Evolutionary conservation across 2,888 invertebrate genomes (phyloP).

Genomic region (Leucophora obtusa): DNA sequence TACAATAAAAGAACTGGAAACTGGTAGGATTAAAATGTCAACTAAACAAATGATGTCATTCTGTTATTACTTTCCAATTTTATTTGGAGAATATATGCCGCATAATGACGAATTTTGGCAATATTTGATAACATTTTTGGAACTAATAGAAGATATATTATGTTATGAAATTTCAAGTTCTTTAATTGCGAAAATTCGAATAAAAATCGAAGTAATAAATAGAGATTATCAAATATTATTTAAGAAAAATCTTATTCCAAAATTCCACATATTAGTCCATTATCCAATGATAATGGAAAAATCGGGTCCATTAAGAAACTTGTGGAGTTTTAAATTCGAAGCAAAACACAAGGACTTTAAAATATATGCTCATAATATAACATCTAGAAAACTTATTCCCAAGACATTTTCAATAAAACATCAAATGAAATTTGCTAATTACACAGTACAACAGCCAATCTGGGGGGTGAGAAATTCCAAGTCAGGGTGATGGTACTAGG

Average conservation of each 20-base stretch:
- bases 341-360: constrained; percentile 16
- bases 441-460: no score
- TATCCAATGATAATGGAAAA: constrained; percentile 14
- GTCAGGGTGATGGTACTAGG: not conserved
- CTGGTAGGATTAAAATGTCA: constrained; percentile 6
- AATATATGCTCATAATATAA: constrained; percentile 20
- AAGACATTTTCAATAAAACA: constrained; percentile 23
- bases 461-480: no score
- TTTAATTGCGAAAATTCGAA: constrained; percentile 5
- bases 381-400: constrained; percentile 6
- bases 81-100: no score
- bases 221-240: constrained; percentile 11
- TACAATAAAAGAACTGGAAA: not conserved
- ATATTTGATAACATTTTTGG: not conserved
- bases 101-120: no score
- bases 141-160: constrained; percentile 3
- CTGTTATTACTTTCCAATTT: constrained; percentile 17
- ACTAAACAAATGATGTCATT: not conserved
- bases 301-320: constrained; percentile 19
- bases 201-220: not conserved
- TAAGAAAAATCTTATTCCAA: constrained; percentile 15
- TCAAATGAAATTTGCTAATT: constrained; percentile 25
- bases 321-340: constrained; percentile 22
- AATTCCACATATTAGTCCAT: constrained; percentile 4
- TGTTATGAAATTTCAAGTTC: constrained; percentile 4